Evolutionary conservation across 23 tunicate genomes (phyloP).

Genomic region (Trididemnum miniatum): DNA sequence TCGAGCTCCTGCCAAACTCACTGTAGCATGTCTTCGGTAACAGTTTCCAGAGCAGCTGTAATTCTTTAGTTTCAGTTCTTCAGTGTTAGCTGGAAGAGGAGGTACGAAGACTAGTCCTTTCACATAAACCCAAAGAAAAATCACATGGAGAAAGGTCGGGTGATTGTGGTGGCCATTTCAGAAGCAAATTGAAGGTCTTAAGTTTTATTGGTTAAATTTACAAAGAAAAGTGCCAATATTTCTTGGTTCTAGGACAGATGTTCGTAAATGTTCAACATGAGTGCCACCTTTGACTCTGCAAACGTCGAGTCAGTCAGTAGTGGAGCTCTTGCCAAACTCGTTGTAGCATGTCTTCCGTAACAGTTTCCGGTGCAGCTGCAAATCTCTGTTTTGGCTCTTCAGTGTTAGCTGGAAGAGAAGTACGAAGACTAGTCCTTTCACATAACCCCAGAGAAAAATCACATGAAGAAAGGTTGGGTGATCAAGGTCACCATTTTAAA

Average conservation of each 20-base stretch:
- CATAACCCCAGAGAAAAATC: conserved; percentile 37
- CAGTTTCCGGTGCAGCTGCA: conserved; percentile 23
- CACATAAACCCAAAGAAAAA: conserved; percentile 38
- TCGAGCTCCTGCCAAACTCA: conserved; percentile 35
- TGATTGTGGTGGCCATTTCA: conserved; percentile 37
- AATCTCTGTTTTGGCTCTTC: conserved; percentile 23
- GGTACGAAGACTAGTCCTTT: conserved; percentile 18
- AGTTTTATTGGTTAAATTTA: conserved; percentile 21
- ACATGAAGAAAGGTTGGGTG: conserved; percentile 28
- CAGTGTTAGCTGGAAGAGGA: conserved; percentile 12
- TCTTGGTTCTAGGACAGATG: conserved; percentile 17
- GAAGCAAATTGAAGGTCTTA: conserved; percentile 19
- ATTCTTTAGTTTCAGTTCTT: conserved; percentile 29
- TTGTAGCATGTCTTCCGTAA: conserved; percentile 32
- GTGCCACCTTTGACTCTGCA: conserved; percentile 23
- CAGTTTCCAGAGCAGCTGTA: conserved; percentile 26
- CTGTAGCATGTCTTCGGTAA: conserved; percentile 34
- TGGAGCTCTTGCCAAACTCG: conserved; percentile 38
- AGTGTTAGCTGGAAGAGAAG: conserved; percentile 14
- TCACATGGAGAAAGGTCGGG: conserved; percentile 28
- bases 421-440: conserved; percentile 20
- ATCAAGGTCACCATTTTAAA: conserved; percentile 23
- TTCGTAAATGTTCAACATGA: conserved; percentile 37
- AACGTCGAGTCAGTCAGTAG: conserved; percentile 28
- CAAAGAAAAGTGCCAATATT: conserved; percentile 16